Evolutionary conservation across 2,797 vertebrate species (phyloP).

Genomic region (Danionella dracula): DNA sequence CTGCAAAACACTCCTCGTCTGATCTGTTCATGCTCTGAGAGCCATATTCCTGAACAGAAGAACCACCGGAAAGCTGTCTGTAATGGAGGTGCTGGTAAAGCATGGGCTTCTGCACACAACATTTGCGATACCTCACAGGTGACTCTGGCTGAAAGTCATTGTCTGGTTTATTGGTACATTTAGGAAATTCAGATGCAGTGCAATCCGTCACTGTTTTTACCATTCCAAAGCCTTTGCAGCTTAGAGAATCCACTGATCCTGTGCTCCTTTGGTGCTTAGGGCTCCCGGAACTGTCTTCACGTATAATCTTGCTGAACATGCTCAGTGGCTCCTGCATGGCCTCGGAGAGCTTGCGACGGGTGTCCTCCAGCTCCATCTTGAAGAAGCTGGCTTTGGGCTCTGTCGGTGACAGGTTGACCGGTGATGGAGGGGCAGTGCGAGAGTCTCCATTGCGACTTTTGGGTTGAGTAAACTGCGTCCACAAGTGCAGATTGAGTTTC

Average conservation of each 20-base stretch:
- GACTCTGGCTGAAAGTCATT: constrained; percentile 52
- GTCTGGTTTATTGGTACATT: constrained; percentile 50
- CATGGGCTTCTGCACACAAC: constrained; percentile 39
- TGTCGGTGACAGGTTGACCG: constrained; percentile 69
- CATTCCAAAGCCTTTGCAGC: constrained; percentile 45
- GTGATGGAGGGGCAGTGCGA: constrained; percentile 78
- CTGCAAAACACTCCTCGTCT: constrained; percentile 4
- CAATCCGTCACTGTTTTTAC: constrained; percentile 40
- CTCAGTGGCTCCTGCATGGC: constrained; percentile 82
- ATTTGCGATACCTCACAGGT: constrained; percentile 47
- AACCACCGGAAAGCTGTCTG: constrained; percentile 41
- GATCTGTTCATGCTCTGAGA: constrained; percentile 60
- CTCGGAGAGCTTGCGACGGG: constrained; percentile 77
- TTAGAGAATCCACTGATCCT: constrained; percentile 40
- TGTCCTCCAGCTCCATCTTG: constrained; percentile 82
- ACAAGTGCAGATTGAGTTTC: constrained; percentile 75
- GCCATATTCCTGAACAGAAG: constrained; percentile 62
- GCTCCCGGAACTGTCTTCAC: constrained; percentile 68
- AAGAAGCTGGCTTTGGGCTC: constrained; percentile 72
- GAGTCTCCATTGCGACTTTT: constrained; percentile 68
- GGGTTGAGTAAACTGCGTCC: constrained; percentile 75
- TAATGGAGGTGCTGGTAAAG: constrained; percentile 45
- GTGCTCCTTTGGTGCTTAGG: constrained; percentile 60
- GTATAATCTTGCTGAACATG: constrained; percentile 82
- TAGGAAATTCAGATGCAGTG: constrained; percentile 50